phyloP scores from a whole-genome alignment of 92 coral and sea anemone species.

The Anthopleura xanthogrammica region DNA sequence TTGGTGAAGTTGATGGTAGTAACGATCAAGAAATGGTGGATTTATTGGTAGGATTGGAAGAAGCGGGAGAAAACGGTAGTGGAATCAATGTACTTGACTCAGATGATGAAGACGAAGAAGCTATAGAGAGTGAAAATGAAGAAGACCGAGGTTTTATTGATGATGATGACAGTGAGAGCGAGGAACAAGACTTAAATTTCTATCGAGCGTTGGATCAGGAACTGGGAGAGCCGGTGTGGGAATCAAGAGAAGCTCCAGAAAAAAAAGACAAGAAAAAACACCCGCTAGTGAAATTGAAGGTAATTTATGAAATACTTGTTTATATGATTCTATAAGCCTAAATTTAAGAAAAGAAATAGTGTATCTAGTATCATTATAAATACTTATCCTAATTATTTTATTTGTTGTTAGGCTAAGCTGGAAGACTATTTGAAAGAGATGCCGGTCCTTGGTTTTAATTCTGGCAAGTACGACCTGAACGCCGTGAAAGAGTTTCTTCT shows the following conservation, averaged over 20 bases:
- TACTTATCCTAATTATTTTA: background rate
- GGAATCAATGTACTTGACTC: constrained; percentile 1
- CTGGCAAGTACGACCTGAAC: constrained; percentile 36
- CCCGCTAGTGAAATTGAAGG: constrained; percentile 3
- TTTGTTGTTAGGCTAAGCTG: background rate
- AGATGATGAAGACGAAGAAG: constrained; percentile 34
- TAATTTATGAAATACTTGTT: background rate
- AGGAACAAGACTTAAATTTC: background rate
- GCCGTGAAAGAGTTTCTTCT: constrained; percentile 29
- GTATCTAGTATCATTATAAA: too few species aligned
- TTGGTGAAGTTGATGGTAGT: background rate
- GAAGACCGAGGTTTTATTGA: constrained; percentile 22
- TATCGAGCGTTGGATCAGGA: constrained; percentile 5
- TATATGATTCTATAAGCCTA: too few species aligned
- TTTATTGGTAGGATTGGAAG: background rate
- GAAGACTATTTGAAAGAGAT: constrained; percentile 32
- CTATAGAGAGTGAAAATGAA: constrained; percentile 20
- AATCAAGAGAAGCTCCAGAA: background rate
- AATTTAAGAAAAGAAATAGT: too few species aligned
- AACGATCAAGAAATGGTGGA: background rate
- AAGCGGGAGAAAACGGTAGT: background rate
- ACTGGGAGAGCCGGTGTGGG: background rate
- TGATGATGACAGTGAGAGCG: constrained; percentile 5
- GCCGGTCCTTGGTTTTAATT: constrained; percentile 40
- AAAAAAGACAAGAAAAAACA: constrained; percentile 13